Percentiles rank a stretch among this genome's conserved stretches.
Conservation (phyloP, 2,113 vertebrate species). For the Promerops cafer region DNA sequence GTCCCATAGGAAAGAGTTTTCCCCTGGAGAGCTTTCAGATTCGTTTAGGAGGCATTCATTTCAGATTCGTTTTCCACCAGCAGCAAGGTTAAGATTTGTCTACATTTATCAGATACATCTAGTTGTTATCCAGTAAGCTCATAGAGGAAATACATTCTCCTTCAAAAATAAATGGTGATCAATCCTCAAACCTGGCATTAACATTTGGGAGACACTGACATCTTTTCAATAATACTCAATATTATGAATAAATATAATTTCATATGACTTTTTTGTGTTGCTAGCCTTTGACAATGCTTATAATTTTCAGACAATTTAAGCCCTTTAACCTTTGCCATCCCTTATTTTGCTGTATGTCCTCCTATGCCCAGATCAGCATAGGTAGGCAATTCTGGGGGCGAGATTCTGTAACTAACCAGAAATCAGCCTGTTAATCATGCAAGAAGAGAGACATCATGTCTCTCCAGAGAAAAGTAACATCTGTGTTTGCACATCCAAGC, state of each 20-base stretch:
- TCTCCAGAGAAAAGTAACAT: neutral
- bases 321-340: neutral
- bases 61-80: neutral
- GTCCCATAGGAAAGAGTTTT: neutral
- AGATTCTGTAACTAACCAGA: neutral
- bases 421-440: neutral
- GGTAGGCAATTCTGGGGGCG: neutral
- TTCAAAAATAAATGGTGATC: neutral
- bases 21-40: neutral
- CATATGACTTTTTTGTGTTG: neutral
- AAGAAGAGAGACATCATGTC: neutral
- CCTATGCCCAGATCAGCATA: neutral
- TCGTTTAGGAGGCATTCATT: neutral
- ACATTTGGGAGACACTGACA: neutral
- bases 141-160: neutral
- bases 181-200: neutral
- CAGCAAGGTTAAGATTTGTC: neutral
- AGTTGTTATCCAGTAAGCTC: neutral
- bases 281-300: neutral
- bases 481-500: neutral
- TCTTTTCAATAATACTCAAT: neutral
- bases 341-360: neutral
- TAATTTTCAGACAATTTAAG: neutral
- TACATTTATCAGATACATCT: neutral
- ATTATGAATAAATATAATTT: neutral